Base-by-base conservation (phyloP, 2,888 invertebrate species). In the Bembecia ichneumoniformis region DNA sequence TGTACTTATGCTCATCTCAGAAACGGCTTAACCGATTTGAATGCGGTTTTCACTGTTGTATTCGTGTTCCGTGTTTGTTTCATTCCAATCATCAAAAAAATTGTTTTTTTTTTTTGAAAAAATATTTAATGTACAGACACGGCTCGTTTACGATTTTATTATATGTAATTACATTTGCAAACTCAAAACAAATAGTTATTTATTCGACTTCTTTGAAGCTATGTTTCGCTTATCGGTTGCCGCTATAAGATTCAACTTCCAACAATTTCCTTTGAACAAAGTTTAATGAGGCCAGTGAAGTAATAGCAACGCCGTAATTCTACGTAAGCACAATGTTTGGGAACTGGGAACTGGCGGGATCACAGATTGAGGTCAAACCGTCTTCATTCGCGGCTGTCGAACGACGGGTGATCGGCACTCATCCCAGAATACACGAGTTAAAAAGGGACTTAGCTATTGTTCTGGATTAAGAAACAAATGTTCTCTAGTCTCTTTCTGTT, bases 361-460 rank as follows among this genome's bases (percentile, higher is more conserved):
- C 28, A 40, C 14, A 40, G 2, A 78, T 70, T 69, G 69, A 65
- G 79, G 80, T 65, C 82, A 66, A 62, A 62, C 67, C 63, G 62
- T 66, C 65, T 68, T 64, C 63, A 70, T 57, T 68, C 67, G 68
- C 80, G 74, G 76, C 77, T 81, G 80, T 82, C 77, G 81, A 82
- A 80, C 74, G 74, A 63, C 68, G 59, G 51, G 63, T 64, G 68
- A 70, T 71, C 72, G 71, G 72, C 74, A 69, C 71, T 60, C 62
- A 67, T 76, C 77, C 75, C 68, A 76, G 74, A 82, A 80, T 80
- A 81, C 71, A 77, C 71, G 66, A 63, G 73, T 60, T 74, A 71
- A 70, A 75, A 72, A 73, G 73, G 74, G 74, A 74, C 69, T 65
- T 64, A 66, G 68, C 58, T 56, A 62, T 58, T 63, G 71, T 60